Evolutionary conservation across 2,797 vertebrate genomes (phyloP).

Genomic region (Sandelia bainsii): DNA sequence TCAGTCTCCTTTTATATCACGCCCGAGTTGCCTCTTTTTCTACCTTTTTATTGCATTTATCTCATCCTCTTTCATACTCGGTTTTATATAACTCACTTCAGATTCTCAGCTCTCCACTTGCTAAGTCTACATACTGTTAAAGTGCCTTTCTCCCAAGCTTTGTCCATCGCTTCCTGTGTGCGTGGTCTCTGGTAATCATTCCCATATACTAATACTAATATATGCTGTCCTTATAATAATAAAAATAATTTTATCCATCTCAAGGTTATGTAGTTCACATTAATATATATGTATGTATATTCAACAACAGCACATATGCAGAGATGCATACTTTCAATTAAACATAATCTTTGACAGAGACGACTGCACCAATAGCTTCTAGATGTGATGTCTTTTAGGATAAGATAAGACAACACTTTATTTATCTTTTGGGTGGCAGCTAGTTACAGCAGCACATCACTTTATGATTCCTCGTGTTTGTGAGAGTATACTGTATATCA

Average conservation of each 20-base stretch:
- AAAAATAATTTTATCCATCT: too few species aligned
- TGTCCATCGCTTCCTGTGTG: not conserved
- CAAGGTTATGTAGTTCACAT: too few species aligned
- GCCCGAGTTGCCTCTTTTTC: not conserved
- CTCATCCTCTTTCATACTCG: constrained; percentile 5
- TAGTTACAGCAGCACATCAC: too few species aligned
- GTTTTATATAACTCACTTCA: constrained; percentile 14
- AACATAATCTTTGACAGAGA: not conserved
- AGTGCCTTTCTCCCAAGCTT: not conserved
- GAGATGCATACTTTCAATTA: too few species aligned
- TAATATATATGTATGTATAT: not conserved
- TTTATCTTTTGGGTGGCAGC: too few species aligned
- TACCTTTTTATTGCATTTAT: not conserved
- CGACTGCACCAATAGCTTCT: not conserved
- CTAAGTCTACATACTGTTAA: not conserved
- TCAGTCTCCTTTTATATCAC: constrained; percentile 11
- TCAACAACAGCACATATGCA: not conserved
- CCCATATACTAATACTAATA: constrained; percentile 6
- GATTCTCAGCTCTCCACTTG: not conserved
- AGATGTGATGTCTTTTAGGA: not conserved
- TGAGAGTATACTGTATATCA: too few species aligned
- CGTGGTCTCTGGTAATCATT: not conserved
- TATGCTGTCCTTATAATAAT: not conserved
- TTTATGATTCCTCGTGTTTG: too few species aligned
- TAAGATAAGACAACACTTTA: too few species aligned